Evolutionary conservation across 2,797 vertebrate genomes (phyloP), one percentile per base, ranked within the genome.

Genomic region (Myiothlypis coronata): DNA sequence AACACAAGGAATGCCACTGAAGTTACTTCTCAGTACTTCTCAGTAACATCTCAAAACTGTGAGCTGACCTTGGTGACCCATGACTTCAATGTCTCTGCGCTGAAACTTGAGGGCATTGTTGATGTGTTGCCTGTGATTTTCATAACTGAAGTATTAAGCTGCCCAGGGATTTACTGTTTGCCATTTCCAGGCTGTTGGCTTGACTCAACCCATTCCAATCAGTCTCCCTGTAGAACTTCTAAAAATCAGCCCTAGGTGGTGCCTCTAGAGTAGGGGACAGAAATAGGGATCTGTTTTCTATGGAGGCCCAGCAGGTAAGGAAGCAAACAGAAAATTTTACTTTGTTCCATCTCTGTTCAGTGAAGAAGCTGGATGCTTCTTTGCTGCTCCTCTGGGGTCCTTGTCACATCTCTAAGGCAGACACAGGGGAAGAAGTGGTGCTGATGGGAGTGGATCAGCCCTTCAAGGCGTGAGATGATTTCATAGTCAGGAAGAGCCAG

Each of bases 381-480:
- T 14, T 76, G 70, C 0, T 49, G 65, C 18, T 86, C 68, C 15
- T 94, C 93, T 65, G 69, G 52, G 57, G 61, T 55, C 6, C 57
- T 17, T 23, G 83, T 28, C 78, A 44, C 0, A 0, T 94, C 87
- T 81, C 63, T 90, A 94, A 96, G 90, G 94, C 96, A 98, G 92
- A 94, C 80, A 89, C 97, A 98, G 74, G 97, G 87, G 65, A 95
- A 90, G 70, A 93, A 97, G 34, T 97, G 97, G 83, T 98, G 97
- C 70, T 97, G 98, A 74, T 98, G 96, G 49, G 65, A 89, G 67
- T 98, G 98, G 95, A 99, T 97, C 96, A 99, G 84, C 63, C 95
- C 94, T 57, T 99, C 98, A 27, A 99, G 98, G n/a, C 93, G 69
- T 74, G 97, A 98, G 94, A 99, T 97, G 93, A 99, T 98, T 96